Conservation (phyloP, 2,113 vertebrate species). For the Formicarius rufipectus region DNA sequence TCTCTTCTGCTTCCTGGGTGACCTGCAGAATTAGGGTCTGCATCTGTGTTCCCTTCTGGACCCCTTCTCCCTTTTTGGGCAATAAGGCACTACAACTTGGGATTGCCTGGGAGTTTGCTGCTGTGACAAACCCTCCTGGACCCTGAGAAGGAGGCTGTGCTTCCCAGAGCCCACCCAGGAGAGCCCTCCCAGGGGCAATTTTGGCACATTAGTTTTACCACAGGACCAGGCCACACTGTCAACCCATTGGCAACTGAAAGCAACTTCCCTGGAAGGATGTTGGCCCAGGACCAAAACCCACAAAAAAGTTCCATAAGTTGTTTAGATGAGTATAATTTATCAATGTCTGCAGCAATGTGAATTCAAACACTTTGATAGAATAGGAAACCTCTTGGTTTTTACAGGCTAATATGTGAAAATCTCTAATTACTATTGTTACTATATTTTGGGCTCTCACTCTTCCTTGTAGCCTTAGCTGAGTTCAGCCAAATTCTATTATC, state of each 20-base stretch:
- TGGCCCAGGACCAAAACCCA: slow-evolving; percentile 11
- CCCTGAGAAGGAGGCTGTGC: background rate
- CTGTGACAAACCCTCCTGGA: background rate
- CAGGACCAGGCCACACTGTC: background rate
- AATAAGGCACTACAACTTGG: too few relatives aligned
- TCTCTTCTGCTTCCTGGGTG: background rate
- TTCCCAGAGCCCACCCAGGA: background rate
- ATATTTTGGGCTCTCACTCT: background rate
- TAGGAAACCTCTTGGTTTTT: too few relatives aligned
- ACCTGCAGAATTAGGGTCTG: background rate
- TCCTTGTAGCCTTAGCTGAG: background rate
- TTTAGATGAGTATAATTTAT: slow-evolving; percentile 27
- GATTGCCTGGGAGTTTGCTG: background rate
- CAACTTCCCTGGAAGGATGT: background rate
- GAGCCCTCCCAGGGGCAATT: background rate
- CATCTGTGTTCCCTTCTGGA: background rate
- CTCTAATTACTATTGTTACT: background rate
- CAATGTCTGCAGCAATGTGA: slow-evolving; percentile 8
- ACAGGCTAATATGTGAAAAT: background rate
- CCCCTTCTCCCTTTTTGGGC: background rate
- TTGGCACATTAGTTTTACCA: background rate
- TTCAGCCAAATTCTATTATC: background rate
- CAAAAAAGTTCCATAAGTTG: slow-evolving; percentile 27
- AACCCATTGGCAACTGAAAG: background rate
- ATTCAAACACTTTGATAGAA: too few relatives aligned